Evolutionary conservation across 2,888 invertebrate genomes (phyloP).

Genomic region (Scrobipalpa costella): DNA sequence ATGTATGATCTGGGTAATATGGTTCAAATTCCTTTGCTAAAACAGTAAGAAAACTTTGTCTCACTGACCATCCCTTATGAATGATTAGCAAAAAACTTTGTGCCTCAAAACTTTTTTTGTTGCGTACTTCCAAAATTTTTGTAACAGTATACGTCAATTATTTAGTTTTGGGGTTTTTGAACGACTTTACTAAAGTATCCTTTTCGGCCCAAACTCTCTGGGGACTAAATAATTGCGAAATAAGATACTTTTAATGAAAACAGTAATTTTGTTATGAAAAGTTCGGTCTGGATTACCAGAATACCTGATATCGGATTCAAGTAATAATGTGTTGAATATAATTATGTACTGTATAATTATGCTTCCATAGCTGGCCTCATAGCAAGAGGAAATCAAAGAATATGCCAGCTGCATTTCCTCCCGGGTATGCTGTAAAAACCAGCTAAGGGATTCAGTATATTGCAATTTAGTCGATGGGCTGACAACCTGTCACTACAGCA

Average conservation of each 20-base stretch:
- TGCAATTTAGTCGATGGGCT: too few relatives aligned
- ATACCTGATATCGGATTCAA: not conserved
- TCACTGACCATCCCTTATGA: slow-evolving; percentile 25
- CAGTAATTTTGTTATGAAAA: slow-evolving; percentile 7
- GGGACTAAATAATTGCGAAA: slow-evolving; percentile 9
- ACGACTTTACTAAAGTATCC: slow-evolving; percentile 8
- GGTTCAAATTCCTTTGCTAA: not conserved
- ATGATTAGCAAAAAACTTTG: slow-evolving; percentile 35
- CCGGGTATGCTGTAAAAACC: too few relatives aligned
- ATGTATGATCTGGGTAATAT: not conserved
- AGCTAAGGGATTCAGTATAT: too few relatives aligned
- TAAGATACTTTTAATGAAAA: slow-evolving; percentile 5
- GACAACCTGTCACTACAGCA: too few relatives aligned
- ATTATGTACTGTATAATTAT: too few relatives aligned
- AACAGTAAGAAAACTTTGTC: slow-evolving; percentile 5
- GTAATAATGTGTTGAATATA: not conserved
- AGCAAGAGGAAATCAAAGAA: too few relatives aligned
- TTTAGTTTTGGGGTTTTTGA: slow-evolving; percentile 35
- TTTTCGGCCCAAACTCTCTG: not conserved
- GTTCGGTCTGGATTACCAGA: not conserved
- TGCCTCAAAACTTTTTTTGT: slow-evolving; percentile 31
- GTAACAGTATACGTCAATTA: slow-evolving; percentile 54
- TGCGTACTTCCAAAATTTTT: not conserved
- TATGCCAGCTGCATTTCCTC: too few relatives aligned
- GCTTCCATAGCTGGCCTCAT: too few relatives aligned